These are phyloP conservation scores for Vesta saturnalis DNA, from an alignment of 2,888 invertebrate genomes.

Conservation along the genomic window DNA sequence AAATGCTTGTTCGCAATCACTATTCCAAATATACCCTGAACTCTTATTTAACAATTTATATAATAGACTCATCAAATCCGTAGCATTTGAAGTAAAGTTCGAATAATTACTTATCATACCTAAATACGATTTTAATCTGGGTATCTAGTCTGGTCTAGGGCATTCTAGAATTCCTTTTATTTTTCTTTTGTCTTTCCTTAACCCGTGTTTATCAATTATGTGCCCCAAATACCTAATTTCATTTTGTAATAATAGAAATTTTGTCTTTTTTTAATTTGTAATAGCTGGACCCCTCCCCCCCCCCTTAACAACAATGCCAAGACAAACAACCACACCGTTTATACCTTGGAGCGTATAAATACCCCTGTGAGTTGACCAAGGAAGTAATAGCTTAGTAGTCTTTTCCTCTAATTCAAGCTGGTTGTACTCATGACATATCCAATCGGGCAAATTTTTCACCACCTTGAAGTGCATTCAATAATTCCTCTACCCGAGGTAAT, in stretches of 20 bases:
- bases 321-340: not conserved
- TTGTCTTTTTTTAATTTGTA: not conserved
- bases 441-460: not conserved
- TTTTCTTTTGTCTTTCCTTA: not conserved
- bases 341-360: no score
- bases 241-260: not conserved
- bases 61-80: not conserved
- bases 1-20: not conserved
- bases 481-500: not conserved
- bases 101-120: no score
- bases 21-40: not conserved
- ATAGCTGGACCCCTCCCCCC: no score
- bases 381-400: no score
- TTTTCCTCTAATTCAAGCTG: no score
- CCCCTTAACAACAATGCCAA: no score
- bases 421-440: not conserved
- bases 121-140: not conserved
- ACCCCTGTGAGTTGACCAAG: no score
- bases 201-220: not conserved
- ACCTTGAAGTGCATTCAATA: not conserved
- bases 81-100: no score
- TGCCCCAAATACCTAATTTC: not conserved
- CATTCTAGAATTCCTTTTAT: not conserved
- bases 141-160: not conserved
- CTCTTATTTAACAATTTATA: not conserved